Percentiles rank a stretch among this genome's conserved stretches.
phyloP scores from a whole-genome alignment of 2,797 vertebrate genomes.

The Peromyscus aztecus region DNA sequence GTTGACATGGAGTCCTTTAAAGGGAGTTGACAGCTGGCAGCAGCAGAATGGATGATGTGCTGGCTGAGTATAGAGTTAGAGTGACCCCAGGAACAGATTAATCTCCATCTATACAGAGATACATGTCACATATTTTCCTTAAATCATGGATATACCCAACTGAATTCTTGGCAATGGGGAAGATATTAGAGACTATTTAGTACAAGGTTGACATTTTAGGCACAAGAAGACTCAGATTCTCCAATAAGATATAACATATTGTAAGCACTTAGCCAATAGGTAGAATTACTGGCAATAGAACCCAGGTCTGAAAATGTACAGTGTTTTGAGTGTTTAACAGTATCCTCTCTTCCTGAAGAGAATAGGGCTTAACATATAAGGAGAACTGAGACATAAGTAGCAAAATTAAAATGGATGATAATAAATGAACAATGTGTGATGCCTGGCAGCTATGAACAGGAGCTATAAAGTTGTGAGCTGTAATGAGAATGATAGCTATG shows the following conservation, averaged over 20 bases:
- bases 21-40: slow-evolving; percentile 67
- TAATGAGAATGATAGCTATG: slow-evolving; percentile 61
- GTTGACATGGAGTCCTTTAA: slow-evolving; percentile 62
- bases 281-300: neutral
- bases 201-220: neutral
- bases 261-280: neutral
- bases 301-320: neutral
- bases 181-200: neutral
- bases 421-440: slow-evolving; percentile 70
- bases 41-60: slow-evolving; percentile 58
- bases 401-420: slow-evolving; percentile 69
- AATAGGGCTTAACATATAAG: slow-evolving; percentile 25
- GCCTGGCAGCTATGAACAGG: slow-evolving; percentile 61
- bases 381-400: slow-evolving; percentile 54
- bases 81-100: slow-evolving; percentile 72
- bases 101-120: slow-evolving; percentile 44
- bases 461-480: slow-evolving; percentile 64
- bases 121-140: slow-evolving; percentile 35
- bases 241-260: neutral
- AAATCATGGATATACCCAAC: slow-evolving; percentile 27
- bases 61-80: slow-evolving; percentile 16
- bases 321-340: neutral
- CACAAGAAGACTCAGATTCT: neutral
- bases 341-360: neutral
- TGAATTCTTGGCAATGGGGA: slow-evolving; percentile 2